Evolutionary conservation across 2,888 invertebrate species (phyloP), one percentile per base, ranked within the genome.

Genomic region (Crioceris asparagi): DNA sequence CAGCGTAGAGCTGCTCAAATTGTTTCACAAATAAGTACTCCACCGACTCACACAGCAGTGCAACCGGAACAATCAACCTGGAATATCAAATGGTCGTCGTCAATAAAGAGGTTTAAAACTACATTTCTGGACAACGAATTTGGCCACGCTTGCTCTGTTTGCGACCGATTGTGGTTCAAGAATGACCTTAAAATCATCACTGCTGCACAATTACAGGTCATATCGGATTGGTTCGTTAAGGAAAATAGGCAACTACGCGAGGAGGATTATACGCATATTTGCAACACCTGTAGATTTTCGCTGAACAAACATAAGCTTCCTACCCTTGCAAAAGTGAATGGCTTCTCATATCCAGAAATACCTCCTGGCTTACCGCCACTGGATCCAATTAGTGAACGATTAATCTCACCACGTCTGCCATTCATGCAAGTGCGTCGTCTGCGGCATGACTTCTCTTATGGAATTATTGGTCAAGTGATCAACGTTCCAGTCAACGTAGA

Each of bases 361-460:
- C 32, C 32, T 18, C 18, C 17, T 2, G 17, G 17, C 17, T 17
- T 32, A 17, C 32, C 32, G n/a, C n/a, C 14, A 17, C 17, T 32
- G 5, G 32, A 32, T 3, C 2, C 17, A 7, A 32, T 32, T 17
- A 16, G 16, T 17, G 32, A 32, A 17, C 3, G 32, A 17, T 17
- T 32, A 10, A 32, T 32, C 4, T 32, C 32, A 2, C 32, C 32
- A 17, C 17, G 32, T 16, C 18, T 32, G n/a, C 32, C 32, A 16
- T 32, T 32, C n/a, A 32, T 32, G 32, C 16, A 16, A n/a, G 17
- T 32, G n/a, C 14, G 32, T n/a, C 14, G 32, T n/a, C 18, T 32
- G 16, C 32, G 32, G 11, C 32, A 32, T 17, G n/a, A 32, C n/a
- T 7, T 14, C 17, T 17, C 14, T n/a, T 32, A 17, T 32, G 32